phyloP scores from a whole-genome alignment of 2,797 vertebrate genomes.

The Alauda arvensis region DNA sequence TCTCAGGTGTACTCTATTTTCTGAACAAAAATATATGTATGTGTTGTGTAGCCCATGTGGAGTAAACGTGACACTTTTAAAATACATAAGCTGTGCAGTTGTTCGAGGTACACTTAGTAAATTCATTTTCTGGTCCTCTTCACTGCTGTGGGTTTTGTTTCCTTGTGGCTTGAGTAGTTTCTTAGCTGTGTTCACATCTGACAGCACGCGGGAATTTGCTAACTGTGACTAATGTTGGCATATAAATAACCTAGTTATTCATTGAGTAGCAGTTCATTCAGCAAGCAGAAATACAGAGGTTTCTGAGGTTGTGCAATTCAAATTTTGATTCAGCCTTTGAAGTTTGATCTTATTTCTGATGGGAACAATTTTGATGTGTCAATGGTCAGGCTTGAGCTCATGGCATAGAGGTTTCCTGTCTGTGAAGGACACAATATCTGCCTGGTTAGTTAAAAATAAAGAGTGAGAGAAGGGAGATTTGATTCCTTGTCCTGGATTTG shows the following conservation, averaged over 20 bases:
- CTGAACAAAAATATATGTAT: not conserved
- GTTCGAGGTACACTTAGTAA: not conserved
- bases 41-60: not conserved
- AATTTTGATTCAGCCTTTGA: not conserved
- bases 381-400: not conserved
- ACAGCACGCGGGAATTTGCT: not conserved
- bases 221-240: not conserved
- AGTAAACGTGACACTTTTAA: not conserved
- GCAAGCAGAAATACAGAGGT: not conserved
- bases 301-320: not conserved
- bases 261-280: not conserved
- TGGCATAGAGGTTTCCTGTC: not conserved
- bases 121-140: not conserved
- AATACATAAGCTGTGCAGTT: not conserved
- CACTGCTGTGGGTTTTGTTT: not conserved
- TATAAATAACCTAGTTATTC: not conserved
- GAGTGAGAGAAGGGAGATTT: not conserved
- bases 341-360: not conserved
- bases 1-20: not conserved
- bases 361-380: not conserved
- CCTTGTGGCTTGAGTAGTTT: not conserved
- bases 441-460: not conserved
- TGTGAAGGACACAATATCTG: not conserved
- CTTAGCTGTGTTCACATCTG: not conserved
- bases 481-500: not conserved